Evolutionary conservation across 2,888 invertebrate genomes (phyloP).

Genomic region (Bhutanitis thaidina): DNA sequence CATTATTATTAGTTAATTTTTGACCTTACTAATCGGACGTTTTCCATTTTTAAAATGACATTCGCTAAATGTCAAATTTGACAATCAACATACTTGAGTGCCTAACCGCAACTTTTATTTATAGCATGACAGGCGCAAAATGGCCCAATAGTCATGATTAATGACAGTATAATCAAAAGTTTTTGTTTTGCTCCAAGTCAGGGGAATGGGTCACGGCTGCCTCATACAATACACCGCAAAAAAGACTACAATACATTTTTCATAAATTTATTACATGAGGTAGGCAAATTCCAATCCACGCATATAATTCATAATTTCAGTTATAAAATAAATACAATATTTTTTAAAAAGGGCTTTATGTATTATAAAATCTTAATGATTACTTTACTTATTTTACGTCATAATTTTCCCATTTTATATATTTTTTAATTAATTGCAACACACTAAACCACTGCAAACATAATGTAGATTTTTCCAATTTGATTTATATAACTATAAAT

Average conservation of each 20-base stretch:
- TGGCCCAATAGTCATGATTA: constrained; percentile 22
- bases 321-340: too few species aligned
- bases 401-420: too few species aligned
- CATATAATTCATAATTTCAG: too few species aligned
- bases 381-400: too few species aligned
- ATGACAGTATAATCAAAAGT: constrained; percentile 17
- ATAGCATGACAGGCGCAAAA: constrained; percentile 17
- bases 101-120: constrained; percentile 12
- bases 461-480: too few species aligned
- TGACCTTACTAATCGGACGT: constrained; percentile 10
- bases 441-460: too few species aligned
- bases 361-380: too few species aligned
- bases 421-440: too few species aligned
- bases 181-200: constrained; percentile 15
- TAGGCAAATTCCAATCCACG: too few species aligned
- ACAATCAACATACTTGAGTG: constrained; percentile 18
- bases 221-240: neutral
- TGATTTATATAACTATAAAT: too few species aligned
- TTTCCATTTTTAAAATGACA: constrained; percentile 17
- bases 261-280: neutral
- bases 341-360: too few species aligned
- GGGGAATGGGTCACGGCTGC: neutral
- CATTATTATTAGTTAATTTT: constrained; percentile 1
- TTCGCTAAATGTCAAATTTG: constrained; percentile 19
- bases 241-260: neutral